Percentiles rank a stretch among this genome's conserved stretches.
These are phyloP conservation scores for Trypoxylus dichotomus DNA, from an alignment of 1,140 invertebrate species.

Conservation along the genomic window DNA sequence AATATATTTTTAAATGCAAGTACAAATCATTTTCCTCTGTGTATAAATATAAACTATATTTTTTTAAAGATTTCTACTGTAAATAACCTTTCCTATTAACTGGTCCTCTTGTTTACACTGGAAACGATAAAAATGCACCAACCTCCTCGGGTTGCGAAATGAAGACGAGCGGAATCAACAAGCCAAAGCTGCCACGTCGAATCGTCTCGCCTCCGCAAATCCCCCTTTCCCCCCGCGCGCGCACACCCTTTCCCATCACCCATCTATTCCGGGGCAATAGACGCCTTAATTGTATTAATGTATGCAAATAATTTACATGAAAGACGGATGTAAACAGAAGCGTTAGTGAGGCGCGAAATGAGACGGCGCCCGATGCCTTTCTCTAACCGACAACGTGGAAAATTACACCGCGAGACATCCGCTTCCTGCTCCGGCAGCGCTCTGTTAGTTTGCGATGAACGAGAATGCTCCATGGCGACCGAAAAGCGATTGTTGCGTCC, in stretches of 20 bases:
- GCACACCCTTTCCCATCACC: not conserved
- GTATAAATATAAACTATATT: too few species aligned
- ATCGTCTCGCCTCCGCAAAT: not conserved
- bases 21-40: too few species aligned
- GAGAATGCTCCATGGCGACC: not conserved
- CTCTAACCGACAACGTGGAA: conserved; percentile 19
- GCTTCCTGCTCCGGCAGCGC: not conserved
- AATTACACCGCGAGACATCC: conserved; percentile 27
- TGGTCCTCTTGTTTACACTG: too few species aligned
- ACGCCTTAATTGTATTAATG: conserved; percentile 32
- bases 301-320: conserved; percentile 33
- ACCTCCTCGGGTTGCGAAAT: not conserved
- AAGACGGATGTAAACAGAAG: conserved; percentile 31
- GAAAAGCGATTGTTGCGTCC: conserved; percentile 26
- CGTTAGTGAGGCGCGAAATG: conserved; percentile 30
- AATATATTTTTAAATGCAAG: too few species aligned
- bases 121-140: too few species aligned
- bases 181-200: not conserved
- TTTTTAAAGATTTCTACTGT: too few species aligned
- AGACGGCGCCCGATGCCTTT: conserved; percentile 21
- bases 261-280: not conserved
- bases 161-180: not conserved
- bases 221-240: not conserved
- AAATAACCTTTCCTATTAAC: too few species aligned
- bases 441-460: not conserved